phyloP scores from a whole-genome alignment of 2,888 invertebrate species.

The Vannuccia rotundouncinata region DNA sequence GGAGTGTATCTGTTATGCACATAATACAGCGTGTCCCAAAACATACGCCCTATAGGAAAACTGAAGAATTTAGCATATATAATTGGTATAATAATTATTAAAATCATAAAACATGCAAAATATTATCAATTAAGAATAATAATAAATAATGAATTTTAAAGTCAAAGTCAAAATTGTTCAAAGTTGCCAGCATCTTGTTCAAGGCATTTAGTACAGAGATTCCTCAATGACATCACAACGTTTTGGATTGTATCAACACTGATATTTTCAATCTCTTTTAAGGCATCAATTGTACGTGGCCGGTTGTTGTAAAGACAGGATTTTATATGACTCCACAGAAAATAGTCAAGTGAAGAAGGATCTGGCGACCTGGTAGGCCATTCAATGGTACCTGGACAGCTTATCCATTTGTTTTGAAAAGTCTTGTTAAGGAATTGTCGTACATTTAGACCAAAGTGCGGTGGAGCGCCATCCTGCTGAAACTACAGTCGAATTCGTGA shows the following conservation, averaged over 20 bases:
- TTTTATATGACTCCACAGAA: constrained; percentile 25
- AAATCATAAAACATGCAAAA: no score
- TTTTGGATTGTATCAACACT: constrained; percentile 17
- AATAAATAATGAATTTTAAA: no score
- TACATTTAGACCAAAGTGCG: constrained; percentile 31
- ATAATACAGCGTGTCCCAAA: constrained; percentile 19
- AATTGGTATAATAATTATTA: no score
- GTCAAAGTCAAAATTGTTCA: constrained; percentile 11
- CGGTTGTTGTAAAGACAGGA: constrained; percentile 4
- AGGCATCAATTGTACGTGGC: background rate
- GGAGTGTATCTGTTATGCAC: no score
- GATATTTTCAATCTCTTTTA: background rate
- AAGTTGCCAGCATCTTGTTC: background rate
- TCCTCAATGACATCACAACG: constrained; percentile 1
- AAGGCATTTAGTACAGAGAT: constrained; percentile 7
- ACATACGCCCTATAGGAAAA: constrained; percentile 4
- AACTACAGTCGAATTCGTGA: background rate
- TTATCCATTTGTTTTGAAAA: constrained; percentile 4
- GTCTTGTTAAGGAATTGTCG: constrained; percentile 10
- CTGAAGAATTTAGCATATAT: no score
- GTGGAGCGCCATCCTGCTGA: constrained; percentile 27
- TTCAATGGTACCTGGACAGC: background rate
- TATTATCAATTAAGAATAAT: no score
- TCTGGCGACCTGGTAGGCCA: constrained; percentile 28
- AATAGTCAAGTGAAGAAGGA: constrained; percentile 6